These are phyloP conservation scores for Oreortyx pictus DNA, from an alignment of 2,797 vertebrate genomes.

Conservation along the genomic window DNA sequence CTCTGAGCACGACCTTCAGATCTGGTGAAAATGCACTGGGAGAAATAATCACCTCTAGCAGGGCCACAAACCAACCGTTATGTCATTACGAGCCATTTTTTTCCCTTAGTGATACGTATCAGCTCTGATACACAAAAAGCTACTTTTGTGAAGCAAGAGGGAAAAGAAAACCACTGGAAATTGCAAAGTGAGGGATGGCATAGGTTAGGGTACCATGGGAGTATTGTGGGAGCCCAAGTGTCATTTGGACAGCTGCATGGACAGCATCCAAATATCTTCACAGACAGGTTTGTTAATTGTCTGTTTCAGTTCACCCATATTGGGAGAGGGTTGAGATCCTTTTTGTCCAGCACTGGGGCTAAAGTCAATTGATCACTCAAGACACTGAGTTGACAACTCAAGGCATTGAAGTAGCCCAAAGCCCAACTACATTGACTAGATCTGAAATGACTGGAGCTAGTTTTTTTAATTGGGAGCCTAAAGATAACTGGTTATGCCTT, in stretches of 20 bases:
- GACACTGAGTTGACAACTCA: not conserved
- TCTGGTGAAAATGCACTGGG: not conserved
- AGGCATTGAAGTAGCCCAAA: not conserved
- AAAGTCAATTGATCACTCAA: not conserved
- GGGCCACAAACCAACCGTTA: not conserved
- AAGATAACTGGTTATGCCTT: rapidly evolving
- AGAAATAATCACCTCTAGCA: constrained; percentile 4
- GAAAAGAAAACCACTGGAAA: not conserved
- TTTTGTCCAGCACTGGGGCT: not conserved
- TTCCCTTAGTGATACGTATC: not conserved
- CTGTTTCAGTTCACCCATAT: rapidly evolving
- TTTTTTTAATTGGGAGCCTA: not conserved
- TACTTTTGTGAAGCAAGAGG: not conserved
- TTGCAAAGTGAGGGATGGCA: rapidly evolving
- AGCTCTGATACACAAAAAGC: constrained; percentile 33
- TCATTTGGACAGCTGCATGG: not conserved
- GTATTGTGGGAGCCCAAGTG: not conserved
- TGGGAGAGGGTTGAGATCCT: not conserved
- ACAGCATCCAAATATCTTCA: not conserved
- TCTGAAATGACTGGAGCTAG: not conserved
- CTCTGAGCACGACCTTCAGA: not conserved
- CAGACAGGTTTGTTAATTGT: not conserved
- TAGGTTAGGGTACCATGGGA: not conserved
- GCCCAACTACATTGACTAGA: not conserved
- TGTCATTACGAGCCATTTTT: not conserved